Conservation (phyloP, 2,113 vertebrate species). For the Corvus cornix region DNA sequence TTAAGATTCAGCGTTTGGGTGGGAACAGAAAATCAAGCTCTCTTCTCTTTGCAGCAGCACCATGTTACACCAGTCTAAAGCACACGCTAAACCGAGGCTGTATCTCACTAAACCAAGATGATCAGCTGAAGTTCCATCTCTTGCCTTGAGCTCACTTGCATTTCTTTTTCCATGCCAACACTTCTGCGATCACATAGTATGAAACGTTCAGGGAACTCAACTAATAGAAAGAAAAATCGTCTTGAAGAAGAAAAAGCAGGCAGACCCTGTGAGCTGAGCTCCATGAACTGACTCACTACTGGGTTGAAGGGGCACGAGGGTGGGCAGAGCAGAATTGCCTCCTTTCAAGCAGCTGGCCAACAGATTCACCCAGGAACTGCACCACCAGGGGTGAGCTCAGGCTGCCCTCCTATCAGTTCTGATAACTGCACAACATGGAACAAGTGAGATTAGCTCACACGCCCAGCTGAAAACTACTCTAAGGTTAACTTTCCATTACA, state of each 20-base stretch:
- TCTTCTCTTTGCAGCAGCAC: background rate
- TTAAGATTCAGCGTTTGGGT: background rate
- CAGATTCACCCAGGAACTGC: background rate
- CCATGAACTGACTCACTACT: background rate
- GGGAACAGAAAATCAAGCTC: background rate
- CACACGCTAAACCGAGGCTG: background rate
- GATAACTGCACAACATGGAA: background rate
- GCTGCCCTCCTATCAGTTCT: background rate
- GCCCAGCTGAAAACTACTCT: background rate
- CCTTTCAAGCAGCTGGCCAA: background rate
- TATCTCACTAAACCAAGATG: background rate
- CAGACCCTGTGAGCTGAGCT: background rate
- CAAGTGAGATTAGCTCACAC: background rate
- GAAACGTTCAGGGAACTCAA: background rate
- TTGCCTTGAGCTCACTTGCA: background rate
- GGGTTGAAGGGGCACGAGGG: background rate
- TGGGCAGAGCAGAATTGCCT: background rate
- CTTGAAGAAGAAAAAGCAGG: background rate
- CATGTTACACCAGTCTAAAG: background rate
- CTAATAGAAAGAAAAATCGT: background rate
- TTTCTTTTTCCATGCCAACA: background rate
- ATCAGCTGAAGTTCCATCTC: background rate
- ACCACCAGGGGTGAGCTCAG: rapidly evolving
- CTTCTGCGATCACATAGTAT: background rate
- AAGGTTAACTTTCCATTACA: background rate